Evolutionary conservation across 2,888 invertebrate genomes (phyloP).

Genomic region (Mythimna ferrago): DNA sequence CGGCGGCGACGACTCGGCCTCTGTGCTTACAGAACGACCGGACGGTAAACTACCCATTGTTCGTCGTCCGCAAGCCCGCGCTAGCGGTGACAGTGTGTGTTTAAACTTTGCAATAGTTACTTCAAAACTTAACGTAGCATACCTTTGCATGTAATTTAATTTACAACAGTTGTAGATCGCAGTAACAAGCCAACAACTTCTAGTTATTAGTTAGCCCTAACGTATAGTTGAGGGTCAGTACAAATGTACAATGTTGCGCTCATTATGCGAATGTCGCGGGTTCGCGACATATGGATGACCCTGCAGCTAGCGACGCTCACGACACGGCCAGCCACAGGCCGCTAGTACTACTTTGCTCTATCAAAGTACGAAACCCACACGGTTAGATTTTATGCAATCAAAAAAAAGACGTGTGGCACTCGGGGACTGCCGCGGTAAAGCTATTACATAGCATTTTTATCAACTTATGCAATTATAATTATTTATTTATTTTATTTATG

Average conservation of each 20-base stretch:
- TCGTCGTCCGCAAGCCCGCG: no score
- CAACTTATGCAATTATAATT: no score
- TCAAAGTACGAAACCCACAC: slow-evolving; percentile 9
- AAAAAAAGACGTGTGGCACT: no score
- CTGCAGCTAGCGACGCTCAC: slow-evolving; percentile 39
- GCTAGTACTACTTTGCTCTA: slow-evolving; percentile 13
- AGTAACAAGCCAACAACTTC: slow-evolving; percentile 42
- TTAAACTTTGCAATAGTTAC: background rate
- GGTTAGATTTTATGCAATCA: background rate
- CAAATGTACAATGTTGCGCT: slow-evolving; percentile 70
- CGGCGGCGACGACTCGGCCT: no score
- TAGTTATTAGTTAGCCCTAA: slow-evolving; percentile 39
- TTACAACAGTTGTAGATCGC: slow-evolving; percentile 15
- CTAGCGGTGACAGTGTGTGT: background rate
- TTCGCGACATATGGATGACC: slow-evolving; percentile 64
- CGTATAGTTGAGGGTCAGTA: slow-evolving; percentile 70
- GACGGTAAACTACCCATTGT: no score
- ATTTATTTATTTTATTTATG: no score
- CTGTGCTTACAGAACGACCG: no score
- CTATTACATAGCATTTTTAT: no score
- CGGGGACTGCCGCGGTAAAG: no score
- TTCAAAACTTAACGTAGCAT: background rate
- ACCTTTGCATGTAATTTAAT: slow-evolving; percentile 13
- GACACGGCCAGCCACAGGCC: slow-evolving; percentile 40
- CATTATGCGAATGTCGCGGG: slow-evolving; percentile 72